phyloP scores from a whole-genome alignment of 2,797 vertebrate genomes.

The Dryobates pubescens region DNA sequence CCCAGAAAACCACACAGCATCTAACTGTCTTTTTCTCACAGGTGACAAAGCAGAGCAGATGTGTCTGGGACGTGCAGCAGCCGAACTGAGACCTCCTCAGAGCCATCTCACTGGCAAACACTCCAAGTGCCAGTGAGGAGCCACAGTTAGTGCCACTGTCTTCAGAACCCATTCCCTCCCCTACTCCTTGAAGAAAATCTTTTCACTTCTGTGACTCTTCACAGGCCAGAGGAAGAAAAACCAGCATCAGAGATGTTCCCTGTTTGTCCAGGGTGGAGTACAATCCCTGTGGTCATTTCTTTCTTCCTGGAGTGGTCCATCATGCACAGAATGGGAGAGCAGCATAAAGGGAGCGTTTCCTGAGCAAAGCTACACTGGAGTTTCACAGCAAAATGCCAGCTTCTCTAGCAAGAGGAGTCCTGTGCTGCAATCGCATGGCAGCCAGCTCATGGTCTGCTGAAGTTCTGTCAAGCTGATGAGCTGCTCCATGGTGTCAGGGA shows the following conservation, averaged over 20 bases:
- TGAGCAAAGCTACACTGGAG: neutral
- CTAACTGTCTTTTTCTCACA: neutral
- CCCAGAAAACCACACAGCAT: neutral
- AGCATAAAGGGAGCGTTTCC: neutral
- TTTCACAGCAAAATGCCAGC: neutral
- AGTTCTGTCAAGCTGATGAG: neutral
- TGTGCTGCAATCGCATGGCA: neutral
- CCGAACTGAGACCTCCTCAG: neutral
- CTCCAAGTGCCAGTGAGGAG: neutral
- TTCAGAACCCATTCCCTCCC: neutral
- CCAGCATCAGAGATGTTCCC: accelerated
- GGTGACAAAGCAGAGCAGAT: neutral
- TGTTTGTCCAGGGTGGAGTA: neutral
- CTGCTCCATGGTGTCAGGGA: neutral
- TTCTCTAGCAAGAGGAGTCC: neutral
- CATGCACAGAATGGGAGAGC: neutral
- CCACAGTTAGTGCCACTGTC: neutral
- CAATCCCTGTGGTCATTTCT: neutral
- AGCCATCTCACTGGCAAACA: neutral
- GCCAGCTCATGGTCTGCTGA: neutral
- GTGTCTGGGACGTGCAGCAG: neutral
- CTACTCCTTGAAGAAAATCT: neutral
- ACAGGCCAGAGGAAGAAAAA: neutral
- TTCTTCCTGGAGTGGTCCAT: neutral
- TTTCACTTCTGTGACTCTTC: neutral